Conservation (phyloP, 2,888 invertebrate genomes). For the Rotaria magnacalcarata region DNA sequence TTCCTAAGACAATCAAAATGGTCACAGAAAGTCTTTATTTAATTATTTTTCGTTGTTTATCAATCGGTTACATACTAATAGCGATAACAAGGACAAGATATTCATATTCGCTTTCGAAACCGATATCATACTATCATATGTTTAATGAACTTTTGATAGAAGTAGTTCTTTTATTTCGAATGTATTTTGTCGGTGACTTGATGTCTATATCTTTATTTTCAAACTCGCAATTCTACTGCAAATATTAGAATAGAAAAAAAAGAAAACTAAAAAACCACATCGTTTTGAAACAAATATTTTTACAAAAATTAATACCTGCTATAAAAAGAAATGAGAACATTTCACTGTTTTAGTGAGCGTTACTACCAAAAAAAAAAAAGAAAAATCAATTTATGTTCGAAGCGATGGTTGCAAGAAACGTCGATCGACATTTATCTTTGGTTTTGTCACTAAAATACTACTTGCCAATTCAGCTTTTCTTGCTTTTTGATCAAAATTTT, state of each 20-base stretch:
- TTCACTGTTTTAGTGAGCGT: neutral
- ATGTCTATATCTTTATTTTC: neutral
- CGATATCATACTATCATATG: too few relatives aligned
- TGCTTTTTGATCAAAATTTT: neutral
- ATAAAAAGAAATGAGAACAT: neutral
- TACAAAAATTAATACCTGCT: neutral
- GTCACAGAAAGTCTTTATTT: too few relatives aligned
- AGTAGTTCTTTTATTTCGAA: too few relatives aligned
- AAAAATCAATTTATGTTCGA: neutral
- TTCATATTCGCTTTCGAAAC: too few relatives aligned
- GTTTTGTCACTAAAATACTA: neutral
- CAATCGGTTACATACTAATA: too few relatives aligned
- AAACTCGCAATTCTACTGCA: neutral
- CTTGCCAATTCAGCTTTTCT: constrained; percentile 20
- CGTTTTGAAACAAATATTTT: neutral
- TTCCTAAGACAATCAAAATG: too few relatives aligned
- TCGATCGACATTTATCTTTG: neutral
- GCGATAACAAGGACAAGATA: too few relatives aligned
- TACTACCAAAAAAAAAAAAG: neutral
- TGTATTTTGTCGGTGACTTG: too few relatives aligned
- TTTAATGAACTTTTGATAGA: too few relatives aligned
- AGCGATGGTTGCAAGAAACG: neutral
- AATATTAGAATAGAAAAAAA: neutral
- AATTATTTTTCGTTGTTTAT: too few relatives aligned
- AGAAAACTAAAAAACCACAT: neutral